Percentiles rank a stretch among this genome's conserved stretches.
Evolutionary conservation across 2,888 invertebrate species (phyloP).

Genomic region (Drosophila anomalipes): DNA sequence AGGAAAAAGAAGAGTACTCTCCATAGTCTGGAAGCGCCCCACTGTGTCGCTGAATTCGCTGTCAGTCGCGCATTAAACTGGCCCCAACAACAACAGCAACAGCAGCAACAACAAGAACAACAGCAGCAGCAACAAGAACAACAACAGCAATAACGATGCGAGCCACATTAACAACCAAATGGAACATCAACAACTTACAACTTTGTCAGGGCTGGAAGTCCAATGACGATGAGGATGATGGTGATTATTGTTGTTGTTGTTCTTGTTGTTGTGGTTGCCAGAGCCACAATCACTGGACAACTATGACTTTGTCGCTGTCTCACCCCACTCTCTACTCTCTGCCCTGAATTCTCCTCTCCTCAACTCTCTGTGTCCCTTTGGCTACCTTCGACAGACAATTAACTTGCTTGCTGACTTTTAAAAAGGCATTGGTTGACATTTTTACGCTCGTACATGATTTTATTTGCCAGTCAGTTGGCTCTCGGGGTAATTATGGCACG

Average conservation of each 20-base stretch:
- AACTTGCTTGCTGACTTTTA: constrained; percentile 80
- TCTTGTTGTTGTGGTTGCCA: constrained; percentile 24
- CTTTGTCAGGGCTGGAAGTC: constrained; percentile 63
- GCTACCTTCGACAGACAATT: constrained; percentile 71
- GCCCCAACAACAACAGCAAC: constrained; percentile 43
- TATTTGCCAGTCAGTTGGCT: constrained; percentile 64
- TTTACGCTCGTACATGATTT: constrained; percentile 81
- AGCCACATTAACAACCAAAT: constrained; percentile 68
- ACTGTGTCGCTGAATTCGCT: constrained; percentile 51
- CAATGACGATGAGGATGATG: constrained; percentile 31
- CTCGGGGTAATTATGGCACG: constrained; percentile 77
- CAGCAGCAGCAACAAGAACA: constrained; percentile 12
- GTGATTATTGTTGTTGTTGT: constrained; percentile 22
- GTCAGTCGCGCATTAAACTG: constrained; percentile 63
- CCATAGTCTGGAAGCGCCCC: constrained; percentile 35
- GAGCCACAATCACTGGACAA: constrained; percentile 34
- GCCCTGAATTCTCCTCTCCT: background rate
- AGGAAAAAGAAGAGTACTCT: background rate
- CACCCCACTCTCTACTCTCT: background rate
- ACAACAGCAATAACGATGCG: constrained; percentile 43
- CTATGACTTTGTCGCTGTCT: constrained; percentile 30
- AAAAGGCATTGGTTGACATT: constrained; percentile 79
- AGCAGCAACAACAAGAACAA: background rate
- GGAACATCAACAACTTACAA: constrained; percentile 76
- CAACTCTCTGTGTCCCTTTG: constrained; percentile 23